A percentile compares a stretch with the other conserved stretches of the same genome.
Conservation (phyloP, 2,113 vertebrate species). For the cattle (Bos taurus) region ARS-UCD2.0 NC_037348.1:65072501-65073000, state of each 20-base stretch:
- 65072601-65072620: background rate
- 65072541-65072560: accelerated
- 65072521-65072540: accelerated
- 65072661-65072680: background rate
- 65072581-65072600: accelerated
- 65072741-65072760: background rate
- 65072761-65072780: accelerated
- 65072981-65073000: background rate
- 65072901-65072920: background rate
- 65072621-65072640: accelerated
- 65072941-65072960: accelerated
- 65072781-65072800: background rate
- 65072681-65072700: background rate
- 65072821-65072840: background rate
- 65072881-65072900: background rate
- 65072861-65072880: background rate
- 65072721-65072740: accelerated
- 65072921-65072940: background rate
- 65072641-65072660: background rate
- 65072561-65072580: accelerated
- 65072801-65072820: background rate
- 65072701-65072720: background rate
- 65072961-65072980: too few species aligned
- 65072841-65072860: background rate
- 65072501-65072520: background rate